Evolutionary conservation across 1,140 invertebrate genomes (phyloP).

Genomic region (Tribolium castaneum): DNA sequence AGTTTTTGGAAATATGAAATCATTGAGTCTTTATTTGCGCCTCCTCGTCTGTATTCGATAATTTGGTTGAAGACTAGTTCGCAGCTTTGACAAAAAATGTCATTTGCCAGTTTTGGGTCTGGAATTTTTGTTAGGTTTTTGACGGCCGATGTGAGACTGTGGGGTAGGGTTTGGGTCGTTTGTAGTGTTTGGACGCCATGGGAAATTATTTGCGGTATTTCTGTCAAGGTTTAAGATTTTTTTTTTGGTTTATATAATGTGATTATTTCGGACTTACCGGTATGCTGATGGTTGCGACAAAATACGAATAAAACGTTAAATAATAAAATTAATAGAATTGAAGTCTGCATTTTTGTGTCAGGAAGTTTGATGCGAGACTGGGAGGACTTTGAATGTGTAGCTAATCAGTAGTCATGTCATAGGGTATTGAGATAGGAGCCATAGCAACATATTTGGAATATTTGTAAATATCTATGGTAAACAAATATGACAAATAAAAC

Average conservation of each 20-base stretch:
- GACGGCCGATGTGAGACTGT: background rate
- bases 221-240: background rate
- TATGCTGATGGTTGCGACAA: background rate
- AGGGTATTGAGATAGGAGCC: background rate
- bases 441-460: background rate
- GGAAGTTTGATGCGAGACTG: background rate
- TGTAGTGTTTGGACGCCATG: background rate
- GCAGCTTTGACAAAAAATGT: slow-evolving; percentile 41
- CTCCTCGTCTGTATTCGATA: slow-evolving; percentile 44
- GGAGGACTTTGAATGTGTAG: background rate
- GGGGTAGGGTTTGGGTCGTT: background rate
- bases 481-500: too few relatives aligned
- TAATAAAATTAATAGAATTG: background rate
- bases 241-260: background rate
- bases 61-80: slow-evolving; percentile 37
- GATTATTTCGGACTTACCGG: background rate
- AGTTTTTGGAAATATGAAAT: slow-evolving; percentile 44
- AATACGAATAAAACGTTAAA: background rate
- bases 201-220: slow-evolving; percentile 13
- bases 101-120: background rate
- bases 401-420: slow-evolving; percentile 7
- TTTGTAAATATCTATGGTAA: background rate
- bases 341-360: background rate
- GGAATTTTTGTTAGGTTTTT: background rate
- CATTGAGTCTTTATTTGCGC: slow-evolving; percentile 46